These are phyloP conservation scores for Calidris pygmaea DNA, from an alignment of 2,113 vertebrate genomes.

Conservation along the genomic window DNA sequence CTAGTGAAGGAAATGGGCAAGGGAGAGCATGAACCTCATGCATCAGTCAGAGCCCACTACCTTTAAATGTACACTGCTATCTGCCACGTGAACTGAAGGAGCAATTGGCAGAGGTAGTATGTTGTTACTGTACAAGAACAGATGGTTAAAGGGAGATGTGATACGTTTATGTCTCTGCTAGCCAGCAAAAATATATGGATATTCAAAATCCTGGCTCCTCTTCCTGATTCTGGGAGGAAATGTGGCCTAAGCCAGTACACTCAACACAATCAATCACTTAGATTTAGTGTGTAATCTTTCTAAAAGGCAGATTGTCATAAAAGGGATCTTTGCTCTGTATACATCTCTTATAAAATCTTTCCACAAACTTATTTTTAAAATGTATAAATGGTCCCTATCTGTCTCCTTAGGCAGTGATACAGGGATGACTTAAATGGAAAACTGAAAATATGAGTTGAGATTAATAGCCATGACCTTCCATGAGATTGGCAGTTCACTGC, in stretches of 20 bases:
- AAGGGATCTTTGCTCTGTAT: background rate
- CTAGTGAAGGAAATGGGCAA: background rate
- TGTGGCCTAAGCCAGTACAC: background rate
- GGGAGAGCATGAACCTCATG: background rate
- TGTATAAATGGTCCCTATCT: background rate
- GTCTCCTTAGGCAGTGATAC: background rate
- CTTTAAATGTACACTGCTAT: background rate
- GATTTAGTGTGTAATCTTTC: background rate
- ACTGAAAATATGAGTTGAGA: background rate
- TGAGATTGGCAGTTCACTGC: background rate
- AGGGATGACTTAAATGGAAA: background rate
- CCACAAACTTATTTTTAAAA: background rate
- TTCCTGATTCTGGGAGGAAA: conserved; percentile 32
- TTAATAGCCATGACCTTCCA: background rate
- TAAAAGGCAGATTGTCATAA: conserved; percentile 3
- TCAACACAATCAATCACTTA: conserved; percentile 12
- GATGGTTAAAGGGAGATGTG: conserved; percentile 6
- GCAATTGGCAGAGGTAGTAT: background rate
- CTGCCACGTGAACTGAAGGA: background rate
- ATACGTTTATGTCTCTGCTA: background rate
- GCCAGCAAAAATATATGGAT: conserved; percentile 51
- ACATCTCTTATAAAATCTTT: background rate
- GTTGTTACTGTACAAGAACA: background rate
- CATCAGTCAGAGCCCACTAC: background rate
- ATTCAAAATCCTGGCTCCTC: conserved; percentile 31